Evolutionary conservation across 2,113 vertebrate genomes (phyloP).

Genomic region (Sorex araneus): DNA sequence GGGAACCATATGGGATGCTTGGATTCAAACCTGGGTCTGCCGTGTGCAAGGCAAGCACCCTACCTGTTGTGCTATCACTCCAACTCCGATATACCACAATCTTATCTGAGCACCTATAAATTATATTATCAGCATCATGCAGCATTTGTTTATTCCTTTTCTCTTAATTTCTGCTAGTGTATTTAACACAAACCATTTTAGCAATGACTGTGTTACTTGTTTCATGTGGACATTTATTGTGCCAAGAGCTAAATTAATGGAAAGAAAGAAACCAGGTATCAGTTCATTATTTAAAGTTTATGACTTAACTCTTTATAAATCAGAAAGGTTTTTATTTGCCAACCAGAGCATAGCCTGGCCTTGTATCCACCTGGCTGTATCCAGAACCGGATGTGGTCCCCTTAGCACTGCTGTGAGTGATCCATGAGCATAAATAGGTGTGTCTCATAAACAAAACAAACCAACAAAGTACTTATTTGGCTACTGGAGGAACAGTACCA

Average conservation of each 20-base stretch:
- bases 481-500: no score
- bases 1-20: no score
- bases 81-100: neutral
- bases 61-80: no score
- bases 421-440: no score
- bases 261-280: neutral
- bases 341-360: no score
- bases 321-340: neutral
- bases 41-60: no score
- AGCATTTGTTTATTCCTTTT: slow-evolving; percentile 12
- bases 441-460: no score
- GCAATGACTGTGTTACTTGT: neutral
- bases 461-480: no score
- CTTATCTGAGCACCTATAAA: neutral
- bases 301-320: neutral
- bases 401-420: no score
- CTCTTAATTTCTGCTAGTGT: slow-evolving; percentile 39
- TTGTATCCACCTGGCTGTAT: no score
- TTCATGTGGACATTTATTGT: slow-evolving; percentile 36
- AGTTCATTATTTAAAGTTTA: slow-evolving; percentile 23
- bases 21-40: no score
- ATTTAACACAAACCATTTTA: slow-evolving; percentile 31
- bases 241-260: slow-evolving; percentile 23
- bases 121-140: neutral
- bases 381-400: no score